Conservation (phyloP, 2,888 invertebrate genomes). For the Hyalella azteca region DNA sequence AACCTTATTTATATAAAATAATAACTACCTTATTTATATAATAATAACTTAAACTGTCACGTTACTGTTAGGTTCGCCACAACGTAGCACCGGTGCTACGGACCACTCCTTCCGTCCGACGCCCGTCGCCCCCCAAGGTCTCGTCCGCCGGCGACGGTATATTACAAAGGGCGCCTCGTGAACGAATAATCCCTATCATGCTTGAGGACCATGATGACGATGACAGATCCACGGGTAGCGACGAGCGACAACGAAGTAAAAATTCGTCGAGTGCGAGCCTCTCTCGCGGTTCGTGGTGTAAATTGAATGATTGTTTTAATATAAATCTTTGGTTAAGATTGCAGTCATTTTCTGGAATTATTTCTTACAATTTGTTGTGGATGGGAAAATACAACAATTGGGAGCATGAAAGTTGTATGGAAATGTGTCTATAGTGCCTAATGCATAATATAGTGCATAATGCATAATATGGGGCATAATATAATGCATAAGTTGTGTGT, state of each 20-base stretch:
- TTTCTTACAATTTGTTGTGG: too few relatives aligned
- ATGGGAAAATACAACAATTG: too few relatives aligned
- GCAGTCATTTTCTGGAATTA: too few relatives aligned
- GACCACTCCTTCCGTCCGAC: not conserved
- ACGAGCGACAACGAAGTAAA: not conserved
- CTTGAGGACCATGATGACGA: conserved; percentile 51
- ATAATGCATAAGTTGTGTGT: too few relatives aligned
- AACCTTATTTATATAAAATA: too few relatives aligned
- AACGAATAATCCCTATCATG: conserved; percentile 58
- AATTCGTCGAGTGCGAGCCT: not conserved
- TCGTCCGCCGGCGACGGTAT: conserved; percentile 39
- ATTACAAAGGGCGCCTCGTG: conserved; percentile 54
- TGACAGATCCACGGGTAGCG: conserved; percentile 29
- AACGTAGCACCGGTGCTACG: conserved; percentile 27
- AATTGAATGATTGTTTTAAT: too few relatives aligned
- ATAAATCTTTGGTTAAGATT: too few relatives aligned
- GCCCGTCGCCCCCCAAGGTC: not conserved
- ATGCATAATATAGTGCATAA: too few relatives aligned
- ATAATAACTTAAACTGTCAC: not conserved
- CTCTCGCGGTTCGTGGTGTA: not conserved
- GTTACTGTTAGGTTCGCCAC: conserved; percentile 41
- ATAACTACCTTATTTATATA: too few relatives aligned
- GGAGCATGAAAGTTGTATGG: too few relatives aligned
- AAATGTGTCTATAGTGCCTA: too few relatives aligned
- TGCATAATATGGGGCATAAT: too few relatives aligned